Base-by-base conservation (phyloP, 2,113 vertebrate genomes). In the Albula glossodonta region DNA sequence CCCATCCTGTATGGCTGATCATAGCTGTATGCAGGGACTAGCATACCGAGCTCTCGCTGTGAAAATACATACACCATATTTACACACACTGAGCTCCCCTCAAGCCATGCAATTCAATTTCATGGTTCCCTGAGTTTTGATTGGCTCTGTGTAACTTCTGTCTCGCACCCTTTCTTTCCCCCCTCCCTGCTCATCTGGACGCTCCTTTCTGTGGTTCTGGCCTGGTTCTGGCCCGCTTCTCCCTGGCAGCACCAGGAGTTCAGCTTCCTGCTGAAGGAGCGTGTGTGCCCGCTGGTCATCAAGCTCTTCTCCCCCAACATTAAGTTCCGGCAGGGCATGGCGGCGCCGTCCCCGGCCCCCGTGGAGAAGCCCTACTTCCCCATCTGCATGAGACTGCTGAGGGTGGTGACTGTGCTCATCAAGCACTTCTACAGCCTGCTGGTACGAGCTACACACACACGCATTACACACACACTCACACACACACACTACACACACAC, bases 251-350 rank as follows among this genome's bases (percentile, higher is more conserved):
- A 99, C 92, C 97, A 98, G 88, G 98, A 99, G 94, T 99, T 99
- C 95, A 99, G 98, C 90, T 99, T 99, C 93, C 96, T 99, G 84
- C 94, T 99, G 89, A 99, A 99, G 93, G 98, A 99, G 90, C 96
- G 98, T 0, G 98, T 99, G 15, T 99, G 98, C 91, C 98, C 98
- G 2, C 97, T 99, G 86, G 98, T 99, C 92, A 99, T 99, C 93
- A 99, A 99, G 93, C 98, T 99, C 78, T 99, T 99, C 93, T 99
- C 98, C 56, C 98, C 98, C 92, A 99, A 99, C 95, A 99, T 99
- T 92, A 99, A 99, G 92, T 99, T 99, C 93, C 96, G 98, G 19
- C 98, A 99, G 95, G 98, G 98, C 88, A 96, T 96, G 86, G 95
- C 92, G 0, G 94, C 96, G 2, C 95, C 97, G 83, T 98, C 97